Percentiles rank a stretch among this genome's conserved stretches.
Conservation (phyloP, 2,797 vertebrate species). For the Acanthurus leucopareius region DNA sequence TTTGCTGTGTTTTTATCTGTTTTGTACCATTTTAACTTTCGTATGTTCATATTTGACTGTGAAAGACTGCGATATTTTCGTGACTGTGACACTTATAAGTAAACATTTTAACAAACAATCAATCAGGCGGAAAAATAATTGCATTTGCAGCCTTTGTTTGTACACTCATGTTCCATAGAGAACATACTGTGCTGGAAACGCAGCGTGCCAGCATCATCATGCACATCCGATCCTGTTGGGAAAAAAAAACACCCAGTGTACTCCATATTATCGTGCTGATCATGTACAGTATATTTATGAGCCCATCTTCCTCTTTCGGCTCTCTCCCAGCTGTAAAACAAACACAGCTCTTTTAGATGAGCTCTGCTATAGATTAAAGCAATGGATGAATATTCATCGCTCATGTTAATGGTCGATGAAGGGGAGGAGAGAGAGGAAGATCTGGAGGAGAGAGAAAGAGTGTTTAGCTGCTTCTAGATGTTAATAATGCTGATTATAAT, state of each 20-base stretch:
- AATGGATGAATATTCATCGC: conserved; percentile 70
- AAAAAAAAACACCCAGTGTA: conserved; percentile 7
- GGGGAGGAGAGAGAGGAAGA: conserved; percentile 12
- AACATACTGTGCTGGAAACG: neutral
- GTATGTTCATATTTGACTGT: neutral
- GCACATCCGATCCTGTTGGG: neutral
- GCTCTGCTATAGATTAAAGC: conserved; percentile 76
- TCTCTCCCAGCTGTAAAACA: conserved; percentile 60
- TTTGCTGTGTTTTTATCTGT: neutral
- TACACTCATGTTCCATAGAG: neutral
- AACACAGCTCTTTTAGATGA: conserved; percentile 58
- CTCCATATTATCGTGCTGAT: conserved; percentile 33
- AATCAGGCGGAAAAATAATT: neutral
- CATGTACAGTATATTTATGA: conserved; percentile 58
- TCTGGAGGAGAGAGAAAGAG: conserved; percentile 24
- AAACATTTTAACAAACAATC: neutral
- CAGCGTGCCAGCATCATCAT: conserved; percentile 7
- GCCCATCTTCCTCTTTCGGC: conserved; percentile 45
- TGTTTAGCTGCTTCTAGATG: conserved; percentile 46
- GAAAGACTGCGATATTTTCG: neutral
- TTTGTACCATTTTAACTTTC: too few species aligned
- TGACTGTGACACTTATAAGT: neutral
- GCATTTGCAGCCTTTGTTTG: neutral
- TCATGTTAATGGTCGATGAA: conserved; percentile 49
- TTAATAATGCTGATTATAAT: conserved; percentile 68